Conservation (phyloP, 2,113 vertebrate species). For the Lontra canadensis region DNA sequence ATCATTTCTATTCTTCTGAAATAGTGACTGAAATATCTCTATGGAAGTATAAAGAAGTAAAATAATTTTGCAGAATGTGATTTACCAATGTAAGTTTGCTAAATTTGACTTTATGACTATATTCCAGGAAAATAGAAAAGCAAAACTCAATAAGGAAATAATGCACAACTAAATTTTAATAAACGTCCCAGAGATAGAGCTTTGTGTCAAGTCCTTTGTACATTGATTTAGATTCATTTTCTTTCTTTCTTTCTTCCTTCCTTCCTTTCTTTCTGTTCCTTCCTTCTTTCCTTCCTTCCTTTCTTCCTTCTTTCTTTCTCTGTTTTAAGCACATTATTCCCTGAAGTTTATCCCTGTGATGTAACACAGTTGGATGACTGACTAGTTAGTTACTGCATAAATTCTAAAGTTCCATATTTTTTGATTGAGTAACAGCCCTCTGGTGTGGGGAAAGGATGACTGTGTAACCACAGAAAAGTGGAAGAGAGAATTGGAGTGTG, state of each 20-base stretch:
- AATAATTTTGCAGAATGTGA: slow-evolving; percentile 34
- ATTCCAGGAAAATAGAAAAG: slow-evolving; percentile 54
- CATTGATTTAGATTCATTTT: not conserved
- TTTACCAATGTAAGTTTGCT: slow-evolving; percentile 39
- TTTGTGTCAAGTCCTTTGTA: slow-evolving; percentile 12
- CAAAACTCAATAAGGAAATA: slow-evolving; percentile 62
- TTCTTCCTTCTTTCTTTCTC: too few species aligned
- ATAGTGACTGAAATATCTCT: slow-evolving; percentile 2
- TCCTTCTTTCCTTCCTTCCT: too few species aligned
- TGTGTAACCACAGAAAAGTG: not conserved
- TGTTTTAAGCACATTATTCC: not conserved
- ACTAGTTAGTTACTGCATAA: not conserved
- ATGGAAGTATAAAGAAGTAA: slow-evolving; percentile 40
- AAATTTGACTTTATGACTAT: slow-evolving; percentile 49
- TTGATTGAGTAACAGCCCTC: not conserved
- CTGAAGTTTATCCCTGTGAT: not conserved
- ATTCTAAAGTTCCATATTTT: slow-evolving; percentile 1
- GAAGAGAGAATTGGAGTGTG: not conserved
- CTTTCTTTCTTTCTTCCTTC: too few species aligned
- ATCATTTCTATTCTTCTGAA: not conserved
- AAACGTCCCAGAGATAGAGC: not conserved
- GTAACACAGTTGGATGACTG: not conserved
- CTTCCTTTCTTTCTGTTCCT: too few species aligned
- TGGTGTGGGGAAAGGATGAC: slow-evolving; percentile 8
- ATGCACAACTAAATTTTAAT: slow-evolving; percentile 34